These are phyloP conservation scores for Otolemur garnettii DNA, from an alignment of 2,113 vertebrate genomes.

Conservation along the genomic window DNA sequence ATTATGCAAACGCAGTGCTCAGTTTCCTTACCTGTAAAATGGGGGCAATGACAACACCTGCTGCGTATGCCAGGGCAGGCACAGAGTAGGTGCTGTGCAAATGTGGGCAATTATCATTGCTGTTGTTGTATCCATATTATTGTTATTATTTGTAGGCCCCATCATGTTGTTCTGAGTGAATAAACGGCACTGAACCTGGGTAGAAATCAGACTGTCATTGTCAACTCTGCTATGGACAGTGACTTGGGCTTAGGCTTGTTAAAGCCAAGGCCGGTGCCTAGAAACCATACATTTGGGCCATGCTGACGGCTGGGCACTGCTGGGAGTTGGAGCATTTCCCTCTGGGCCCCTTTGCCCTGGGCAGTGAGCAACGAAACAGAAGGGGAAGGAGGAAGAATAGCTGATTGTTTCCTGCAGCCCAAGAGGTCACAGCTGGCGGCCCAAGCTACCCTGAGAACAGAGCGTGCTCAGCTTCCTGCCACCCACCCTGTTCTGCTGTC, in stretches of 20 bases:
- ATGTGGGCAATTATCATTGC: neutral
- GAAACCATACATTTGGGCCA: neutral
- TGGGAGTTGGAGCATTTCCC: neutral
- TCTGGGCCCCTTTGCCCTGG: neutral
- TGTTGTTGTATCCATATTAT: neutral
- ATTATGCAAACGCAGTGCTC: neutral
- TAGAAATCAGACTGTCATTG: neutral
- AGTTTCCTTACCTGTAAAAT: neutral
- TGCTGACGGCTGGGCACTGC: neutral
- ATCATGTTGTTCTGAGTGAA: neutral
- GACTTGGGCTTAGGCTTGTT: neutral
- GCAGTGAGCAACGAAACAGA: neutral
- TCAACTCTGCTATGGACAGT: neutral
- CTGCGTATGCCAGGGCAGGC: accelerated
- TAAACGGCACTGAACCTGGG: neutral
- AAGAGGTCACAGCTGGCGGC: constrained; percentile 54
- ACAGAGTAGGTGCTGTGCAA: accelerated
- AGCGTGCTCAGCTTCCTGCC: constrained; percentile 19
- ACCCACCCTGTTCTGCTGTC: constrained; percentile 33
- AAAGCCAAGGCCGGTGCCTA: accelerated
- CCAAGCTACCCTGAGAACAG: constrained; percentile 58
- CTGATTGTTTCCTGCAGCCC: constrained; percentile 61
- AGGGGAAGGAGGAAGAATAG: constrained; percentile 65
- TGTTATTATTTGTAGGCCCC: neutral
- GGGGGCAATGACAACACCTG: neutral